These are phyloP conservation scores for Oostethus manadensis DNA, from an alignment of 2,113 vertebrate species.

Conservation along the genomic window DNA sequence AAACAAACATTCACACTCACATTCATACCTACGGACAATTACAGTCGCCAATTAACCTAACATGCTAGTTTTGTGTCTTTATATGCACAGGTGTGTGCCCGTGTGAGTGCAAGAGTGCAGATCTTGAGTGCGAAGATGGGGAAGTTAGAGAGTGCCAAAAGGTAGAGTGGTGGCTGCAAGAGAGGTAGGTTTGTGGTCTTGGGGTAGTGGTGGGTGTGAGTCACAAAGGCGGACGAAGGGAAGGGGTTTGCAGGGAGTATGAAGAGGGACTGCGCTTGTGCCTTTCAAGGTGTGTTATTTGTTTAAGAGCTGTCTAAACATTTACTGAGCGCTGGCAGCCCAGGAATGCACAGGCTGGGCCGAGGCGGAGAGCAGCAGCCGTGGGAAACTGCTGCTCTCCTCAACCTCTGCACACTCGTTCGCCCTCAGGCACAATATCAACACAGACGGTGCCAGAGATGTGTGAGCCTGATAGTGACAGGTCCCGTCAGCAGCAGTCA, in stretches of 20 bases:
- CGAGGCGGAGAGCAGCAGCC: slow-evolving; percentile 76
- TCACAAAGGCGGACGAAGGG: slow-evolving; percentile 62
- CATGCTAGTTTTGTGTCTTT: slow-evolving; percentile 36
- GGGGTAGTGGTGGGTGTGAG: slow-evolving; percentile 38
- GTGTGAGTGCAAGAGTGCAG: slow-evolving; percentile 46
- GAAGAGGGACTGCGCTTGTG: slow-evolving; percentile 77
- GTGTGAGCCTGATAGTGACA: slow-evolving; percentile 86
- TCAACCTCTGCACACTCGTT: slow-evolving; percentile 82
- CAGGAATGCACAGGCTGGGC: slow-evolving; percentile 85
- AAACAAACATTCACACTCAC: too few species aligned
- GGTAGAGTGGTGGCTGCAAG: slow-evolving; percentile 33
- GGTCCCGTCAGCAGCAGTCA: slow-evolving; percentile 73
- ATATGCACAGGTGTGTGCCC: slow-evolving; percentile 49
- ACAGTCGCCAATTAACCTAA: too few species aligned
- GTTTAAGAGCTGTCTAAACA: slow-evolving; percentile 96
- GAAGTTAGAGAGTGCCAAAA: slow-evolving; percentile 44
- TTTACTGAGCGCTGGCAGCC: slow-evolving; percentile 88
- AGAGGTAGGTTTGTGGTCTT: slow-evolving; percentile 51
- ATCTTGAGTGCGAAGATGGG: slow-evolving; percentile 49
- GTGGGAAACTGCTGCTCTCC: slow-evolving; percentile 93
- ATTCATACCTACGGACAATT: too few species aligned
- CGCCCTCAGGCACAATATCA: slow-evolving; percentile 84
- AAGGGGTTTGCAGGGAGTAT: slow-evolving; percentile 61
- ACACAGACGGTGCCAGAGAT: slow-evolving; percentile 89
- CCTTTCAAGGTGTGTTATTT: slow-evolving; percentile 97